phyloP scores from a whole-genome alignment of 2,797 vertebrate genomes.

The Podargus strigoides region DNA sequence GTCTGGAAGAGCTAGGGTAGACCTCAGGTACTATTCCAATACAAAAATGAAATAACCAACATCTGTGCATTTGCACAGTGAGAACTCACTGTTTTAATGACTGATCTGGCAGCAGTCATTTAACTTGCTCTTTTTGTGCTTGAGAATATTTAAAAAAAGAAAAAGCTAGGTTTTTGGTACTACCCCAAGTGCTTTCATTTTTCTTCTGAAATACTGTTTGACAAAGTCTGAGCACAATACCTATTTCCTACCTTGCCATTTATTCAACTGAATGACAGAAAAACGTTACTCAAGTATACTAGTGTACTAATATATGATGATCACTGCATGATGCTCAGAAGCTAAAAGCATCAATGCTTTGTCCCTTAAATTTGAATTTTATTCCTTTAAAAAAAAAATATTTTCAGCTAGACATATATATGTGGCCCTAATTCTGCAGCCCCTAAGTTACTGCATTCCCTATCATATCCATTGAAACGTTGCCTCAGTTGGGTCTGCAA shows the following conservation, averaged over 20 bases:
- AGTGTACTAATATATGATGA: neutral
- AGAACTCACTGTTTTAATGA: neutral
- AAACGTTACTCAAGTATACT: neutral
- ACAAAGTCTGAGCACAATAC: neutral
- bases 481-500: neutral
- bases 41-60: neutral
- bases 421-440: neutral
- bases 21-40: neutral
- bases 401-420: neutral
- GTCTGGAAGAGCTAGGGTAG: neutral
- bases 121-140: neutral
- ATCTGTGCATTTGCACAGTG: accelerated
- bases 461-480: neutral
- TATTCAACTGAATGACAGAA: neutral
- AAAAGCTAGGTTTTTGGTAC: neutral
- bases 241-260: neutral
- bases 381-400: neutral
- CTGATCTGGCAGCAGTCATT: neutral
- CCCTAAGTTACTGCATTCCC: neutral
- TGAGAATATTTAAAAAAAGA: neutral
- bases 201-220: neutral
- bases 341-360: neutral
- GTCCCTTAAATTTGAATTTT: neutral
- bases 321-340: neutral
- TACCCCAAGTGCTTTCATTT: neutral